These are phyloP conservation scores for Gopherus flavomarginatus DNA, from an alignment of 2,113 vertebrate genomes.

Conservation along the genomic window DNA sequence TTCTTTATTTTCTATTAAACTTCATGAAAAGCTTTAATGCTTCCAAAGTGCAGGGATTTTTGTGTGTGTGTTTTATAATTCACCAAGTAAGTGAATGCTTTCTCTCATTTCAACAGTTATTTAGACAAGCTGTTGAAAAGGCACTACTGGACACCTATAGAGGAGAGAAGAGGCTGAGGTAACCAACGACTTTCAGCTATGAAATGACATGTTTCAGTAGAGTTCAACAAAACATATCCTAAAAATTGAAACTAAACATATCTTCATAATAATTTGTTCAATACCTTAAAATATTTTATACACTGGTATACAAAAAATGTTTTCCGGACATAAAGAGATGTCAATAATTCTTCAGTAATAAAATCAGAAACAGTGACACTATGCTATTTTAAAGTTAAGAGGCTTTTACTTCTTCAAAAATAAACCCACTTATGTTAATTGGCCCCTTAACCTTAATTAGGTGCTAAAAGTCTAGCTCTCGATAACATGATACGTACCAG, in stretches of 20 bases:
- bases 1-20: slow-evolving; percentile 66
- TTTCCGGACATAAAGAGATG: neutral
- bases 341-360: neutral
- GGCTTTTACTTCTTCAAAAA: neutral
- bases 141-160: slow-evolving; percentile 1
- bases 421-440: neutral
- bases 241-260: neutral
- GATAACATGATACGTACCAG: neutral
- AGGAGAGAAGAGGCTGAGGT: neutral
- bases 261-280: neutral
- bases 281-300: neutral
- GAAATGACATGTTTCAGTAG: neutral
- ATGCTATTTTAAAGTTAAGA: neutral
- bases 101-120: slow-evolving; percentile 57
- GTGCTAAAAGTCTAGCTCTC: neutral
- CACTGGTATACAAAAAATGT: neutral
- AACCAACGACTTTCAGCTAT: neutral
- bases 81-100: slow-evolving; percentile 35
- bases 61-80: slow-evolving; percentile 48
- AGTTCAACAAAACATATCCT: slow-evolving; percentile 6
- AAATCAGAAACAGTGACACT: neutral
- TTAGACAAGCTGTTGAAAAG: slow-evolving; percentile 59
- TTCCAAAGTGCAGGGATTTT: slow-evolving; percentile 35
- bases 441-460: neutral
- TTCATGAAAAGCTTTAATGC: slow-evolving; percentile 52